Percentiles rank a stretch among this genome's conserved stretches.
phyloP scores from a whole-genome alignment of 2,797 vertebrate species.

The Micrastur ruficollis region DNA sequence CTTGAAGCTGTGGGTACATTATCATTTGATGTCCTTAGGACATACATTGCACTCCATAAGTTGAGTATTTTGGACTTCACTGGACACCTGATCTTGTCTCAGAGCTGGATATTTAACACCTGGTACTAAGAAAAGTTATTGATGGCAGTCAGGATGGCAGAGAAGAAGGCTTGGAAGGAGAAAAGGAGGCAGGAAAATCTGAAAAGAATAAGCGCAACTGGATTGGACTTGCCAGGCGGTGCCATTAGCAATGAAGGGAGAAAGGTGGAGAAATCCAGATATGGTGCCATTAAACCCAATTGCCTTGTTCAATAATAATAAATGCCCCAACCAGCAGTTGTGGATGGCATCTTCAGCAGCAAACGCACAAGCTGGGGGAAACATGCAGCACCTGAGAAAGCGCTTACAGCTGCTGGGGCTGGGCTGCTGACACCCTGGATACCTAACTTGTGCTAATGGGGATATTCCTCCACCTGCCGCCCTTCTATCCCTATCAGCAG shows the following conservation, averaged over 20 bases:
- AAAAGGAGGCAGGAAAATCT: neutral
- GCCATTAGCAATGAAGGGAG: neutral
- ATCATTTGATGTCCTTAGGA: neutral
- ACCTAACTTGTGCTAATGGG: neutral
- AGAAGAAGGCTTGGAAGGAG: neutral
- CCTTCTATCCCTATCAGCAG: neutral
- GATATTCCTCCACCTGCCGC: neutral
- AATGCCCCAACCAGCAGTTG: neutral
- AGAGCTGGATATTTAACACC: neutral
- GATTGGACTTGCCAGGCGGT: neutral
- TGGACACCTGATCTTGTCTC: neutral
- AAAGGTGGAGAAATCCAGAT: neutral
- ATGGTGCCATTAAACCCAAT: fast-evolving
- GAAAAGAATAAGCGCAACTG: neutral
- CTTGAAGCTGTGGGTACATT: neutral
- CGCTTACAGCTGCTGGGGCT: neutral
- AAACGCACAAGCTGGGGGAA: neutral
- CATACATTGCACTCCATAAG: fast-evolving
- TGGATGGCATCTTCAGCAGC: neutral
- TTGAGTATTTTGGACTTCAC: neutral
- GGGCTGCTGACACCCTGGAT: neutral
- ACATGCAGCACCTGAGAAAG: neutral
- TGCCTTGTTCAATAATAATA: neutral
- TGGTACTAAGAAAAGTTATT: neutral
- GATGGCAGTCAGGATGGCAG: neutral